Evolutionary conservation across 2,113 vertebrate genomes (phyloP).

Genomic region (Myodes glareolus): DNA sequence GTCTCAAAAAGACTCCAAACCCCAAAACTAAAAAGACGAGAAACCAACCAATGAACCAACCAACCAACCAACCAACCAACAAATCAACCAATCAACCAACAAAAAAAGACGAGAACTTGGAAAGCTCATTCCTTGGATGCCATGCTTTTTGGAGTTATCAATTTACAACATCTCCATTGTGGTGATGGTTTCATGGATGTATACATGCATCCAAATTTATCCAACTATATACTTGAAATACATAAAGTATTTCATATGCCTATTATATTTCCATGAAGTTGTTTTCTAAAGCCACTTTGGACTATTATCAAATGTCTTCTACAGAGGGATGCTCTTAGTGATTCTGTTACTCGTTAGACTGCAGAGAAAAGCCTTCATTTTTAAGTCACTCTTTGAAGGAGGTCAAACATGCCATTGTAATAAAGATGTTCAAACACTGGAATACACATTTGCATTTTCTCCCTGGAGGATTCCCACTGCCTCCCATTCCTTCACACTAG

Average conservation of each 20-base stretch:
- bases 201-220: not conserved
- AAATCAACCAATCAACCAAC: not conserved
- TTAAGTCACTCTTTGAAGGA: not conserved
- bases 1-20: not conserved
- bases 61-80: not conserved
- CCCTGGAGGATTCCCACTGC: not conserved
- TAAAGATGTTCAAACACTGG: not conserved
- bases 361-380: not conserved
- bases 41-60: not conserved
- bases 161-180: constrained; percentile 36
- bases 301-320: not conserved
- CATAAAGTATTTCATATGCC: not conserved
- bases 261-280: not conserved
- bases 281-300: not conserved
- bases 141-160: not conserved
- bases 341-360: not conserved
- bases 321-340: not conserved
- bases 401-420: not conserved
- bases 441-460: not conserved
- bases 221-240: not conserved
- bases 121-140: not conserved
- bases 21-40: not conserved
- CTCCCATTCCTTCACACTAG: not conserved
- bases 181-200: not conserved
- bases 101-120: not conserved